Base-by-base conservation (phyloP, 2,888 invertebrate genomes). In the Lochmaea capreae region DNA sequence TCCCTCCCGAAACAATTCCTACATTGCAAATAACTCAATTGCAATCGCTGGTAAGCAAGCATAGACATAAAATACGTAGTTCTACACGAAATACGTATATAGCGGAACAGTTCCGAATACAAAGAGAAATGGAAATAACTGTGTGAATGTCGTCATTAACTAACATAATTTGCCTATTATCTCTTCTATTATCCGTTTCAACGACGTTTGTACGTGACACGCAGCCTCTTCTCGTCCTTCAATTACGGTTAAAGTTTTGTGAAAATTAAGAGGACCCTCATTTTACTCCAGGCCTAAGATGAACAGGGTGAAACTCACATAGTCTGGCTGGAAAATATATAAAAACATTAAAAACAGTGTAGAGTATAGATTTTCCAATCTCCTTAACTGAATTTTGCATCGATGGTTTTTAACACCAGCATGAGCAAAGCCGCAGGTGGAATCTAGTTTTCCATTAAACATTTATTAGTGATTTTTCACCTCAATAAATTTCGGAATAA, bases 81-180 rank as follows among this genome's bases (percentile, higher is more conserved):
- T 63, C 42, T 63, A 67, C 39, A 22, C 63, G 65, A 58, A 71
- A 58, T 63, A 26, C 52, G 62, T 14, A 61, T 65, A 65, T 62
- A 58, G 43, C n/a, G 70, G 65, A 57, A 58, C 61, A 49, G 22
- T 57, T 70, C 65, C 14, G 58, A 70, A 58, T 65, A 65, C 71
- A 71, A 71, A 71, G 71, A 71, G 71, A 71, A 71, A 71, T 71
- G 71, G 71, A 71, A 71, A 71, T 71, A 71, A 71, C 71, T 71
- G 71, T 71, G 65, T 65, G 65, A 71, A 71, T 71, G 71, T 71
- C 71, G 71, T 54, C 71, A 71, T 71, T 65, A 71, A 71, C 71
- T 70, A 72, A 76, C 72, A 78, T 78, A 77, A 78, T 77, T 78
- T 74, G 71, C 75, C 76, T 74, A 78, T 77, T 78, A 78, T 78